Evolutionary conservation across 2,888 invertebrate species (phyloP).

Genomic region (Meteorus colon): DNA sequence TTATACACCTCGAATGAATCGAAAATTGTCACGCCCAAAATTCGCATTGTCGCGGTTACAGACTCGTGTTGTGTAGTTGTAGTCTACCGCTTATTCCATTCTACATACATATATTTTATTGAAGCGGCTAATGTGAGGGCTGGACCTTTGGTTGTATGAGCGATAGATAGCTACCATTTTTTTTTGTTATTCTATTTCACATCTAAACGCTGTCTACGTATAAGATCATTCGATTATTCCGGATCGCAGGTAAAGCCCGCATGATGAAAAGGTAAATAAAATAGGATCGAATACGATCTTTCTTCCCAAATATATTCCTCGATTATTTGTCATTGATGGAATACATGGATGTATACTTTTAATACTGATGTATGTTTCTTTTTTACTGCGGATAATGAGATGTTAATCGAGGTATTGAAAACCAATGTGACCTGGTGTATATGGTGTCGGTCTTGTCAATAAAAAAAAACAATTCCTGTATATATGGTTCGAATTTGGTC

Average conservation of each 20-base stretch:
- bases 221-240: conserved; percentile 8
- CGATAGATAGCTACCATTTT: conserved; percentile 18
- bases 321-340: conserved; percentile 23
- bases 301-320: neutral
- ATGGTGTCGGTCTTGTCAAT: neutral
- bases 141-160: conserved; percentile 13
- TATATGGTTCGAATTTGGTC: neutral
- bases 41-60: conserved; percentile 54
- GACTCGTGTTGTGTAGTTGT: conserved; percentile 39
- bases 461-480: neutral
- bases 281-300: conserved; percentile 12
- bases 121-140: conserved; percentile 28
- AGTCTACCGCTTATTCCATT: conserved; percentile 30
- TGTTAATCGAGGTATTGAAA: conserved; percentile 4
- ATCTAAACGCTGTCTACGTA: neutral
- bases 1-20: conserved; percentile 65
- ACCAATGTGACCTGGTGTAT: neutral
- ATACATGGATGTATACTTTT: conserved; percentile 25
- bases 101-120: neutral
- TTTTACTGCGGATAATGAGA: neutral
- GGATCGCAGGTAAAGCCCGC: conserved; percentile 25
- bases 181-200: neutral
- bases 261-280: neutral
- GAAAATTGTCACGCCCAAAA: conserved; percentile 71
- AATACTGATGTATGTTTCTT: conserved; percentile 4